Percentiles rank a stretch among this genome's conserved stretches.
phyloP scores from a whole-genome alignment of 2,888 invertebrate species.

The Drosophila subquinaria region DNA sequence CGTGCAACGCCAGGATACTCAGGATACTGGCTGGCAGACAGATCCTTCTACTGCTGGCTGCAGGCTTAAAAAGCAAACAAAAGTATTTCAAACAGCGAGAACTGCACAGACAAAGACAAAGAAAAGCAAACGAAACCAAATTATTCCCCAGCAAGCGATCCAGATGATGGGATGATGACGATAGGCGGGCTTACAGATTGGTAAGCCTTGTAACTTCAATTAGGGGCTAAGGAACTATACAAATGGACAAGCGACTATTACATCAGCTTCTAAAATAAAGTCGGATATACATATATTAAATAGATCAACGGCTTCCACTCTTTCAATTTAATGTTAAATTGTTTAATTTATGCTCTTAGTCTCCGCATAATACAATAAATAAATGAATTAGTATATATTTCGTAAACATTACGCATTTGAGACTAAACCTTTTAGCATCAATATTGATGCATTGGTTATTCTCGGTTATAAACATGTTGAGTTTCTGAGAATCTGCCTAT shows the following conservation, averaged over 20 bases:
- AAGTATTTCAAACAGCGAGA: constrained; percentile 47
- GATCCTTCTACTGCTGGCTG: constrained; percentile 4
- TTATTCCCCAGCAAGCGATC: constrained; percentile 27
- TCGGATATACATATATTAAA: not conserved
- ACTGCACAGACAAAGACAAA: constrained; percentile 58
- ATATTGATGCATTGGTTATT: too few species aligned
- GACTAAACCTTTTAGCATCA: too few species aligned
- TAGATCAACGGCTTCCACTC: not conserved
- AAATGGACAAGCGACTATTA: constrained; percentile 1
- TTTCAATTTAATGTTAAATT: too few species aligned
- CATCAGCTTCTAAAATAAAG: constrained; percentile 2
- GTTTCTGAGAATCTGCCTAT: too few species aligned
- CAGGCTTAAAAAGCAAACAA: constrained; percentile 66
- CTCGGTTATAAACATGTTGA: too few species aligned
- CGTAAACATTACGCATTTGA: too few species aligned
- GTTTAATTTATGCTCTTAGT: too few species aligned
- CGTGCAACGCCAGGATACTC: constrained; percentile 32
- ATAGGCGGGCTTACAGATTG: constrained; percentile 67
- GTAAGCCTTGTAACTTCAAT: constrained; percentile 71
- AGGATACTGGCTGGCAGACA: constrained; percentile 8
- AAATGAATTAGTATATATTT: too few species aligned
- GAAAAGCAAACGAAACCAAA: constrained; percentile 32
- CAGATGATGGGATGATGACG: constrained; percentile 41
- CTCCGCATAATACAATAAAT: too few species aligned
- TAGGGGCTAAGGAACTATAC: constrained; percentile 40